Percentiles rank a stretch among this genome's conserved stretches.
phyloP scores from a whole-genome alignment of 2,888 invertebrate species.

The Nephrotoma flavescens region DNA sequence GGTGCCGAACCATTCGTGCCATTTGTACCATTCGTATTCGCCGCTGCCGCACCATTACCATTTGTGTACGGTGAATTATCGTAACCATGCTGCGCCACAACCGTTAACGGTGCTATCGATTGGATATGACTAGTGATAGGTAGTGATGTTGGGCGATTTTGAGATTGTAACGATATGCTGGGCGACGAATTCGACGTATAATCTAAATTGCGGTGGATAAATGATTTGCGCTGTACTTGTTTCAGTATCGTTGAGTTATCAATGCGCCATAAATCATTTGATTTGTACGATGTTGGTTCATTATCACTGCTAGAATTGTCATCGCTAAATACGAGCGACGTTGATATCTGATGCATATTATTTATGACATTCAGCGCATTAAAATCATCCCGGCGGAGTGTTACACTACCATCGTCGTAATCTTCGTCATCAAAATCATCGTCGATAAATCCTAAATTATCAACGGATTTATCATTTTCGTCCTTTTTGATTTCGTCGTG shows the following conservation, averaged over 20 bases:
- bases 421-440: background rate
- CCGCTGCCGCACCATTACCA: background rate
- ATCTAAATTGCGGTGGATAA: background rate
- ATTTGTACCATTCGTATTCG: background rate
- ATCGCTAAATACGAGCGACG: background rate
- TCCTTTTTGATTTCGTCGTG: background rate
- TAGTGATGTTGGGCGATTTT: background rate
- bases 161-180: background rate
- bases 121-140: background rate
- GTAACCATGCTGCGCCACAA: background rate
- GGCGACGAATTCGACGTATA: background rate
- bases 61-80: background rate
- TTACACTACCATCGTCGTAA: background rate
- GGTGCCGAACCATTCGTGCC: background rate
- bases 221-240: background rate
- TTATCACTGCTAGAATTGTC: background rate
- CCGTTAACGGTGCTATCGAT: background rate
- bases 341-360: background rate
- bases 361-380: background rate
- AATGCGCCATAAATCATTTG: background rate
- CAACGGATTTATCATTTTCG: background rate
- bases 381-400: background rate
- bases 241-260: background rate
- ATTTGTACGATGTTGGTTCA: background rate
- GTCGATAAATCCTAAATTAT: background rate